phyloP scores from a whole-genome alignment of 2,113 vertebrate species.

The Steatornis caripensis region DNA sequence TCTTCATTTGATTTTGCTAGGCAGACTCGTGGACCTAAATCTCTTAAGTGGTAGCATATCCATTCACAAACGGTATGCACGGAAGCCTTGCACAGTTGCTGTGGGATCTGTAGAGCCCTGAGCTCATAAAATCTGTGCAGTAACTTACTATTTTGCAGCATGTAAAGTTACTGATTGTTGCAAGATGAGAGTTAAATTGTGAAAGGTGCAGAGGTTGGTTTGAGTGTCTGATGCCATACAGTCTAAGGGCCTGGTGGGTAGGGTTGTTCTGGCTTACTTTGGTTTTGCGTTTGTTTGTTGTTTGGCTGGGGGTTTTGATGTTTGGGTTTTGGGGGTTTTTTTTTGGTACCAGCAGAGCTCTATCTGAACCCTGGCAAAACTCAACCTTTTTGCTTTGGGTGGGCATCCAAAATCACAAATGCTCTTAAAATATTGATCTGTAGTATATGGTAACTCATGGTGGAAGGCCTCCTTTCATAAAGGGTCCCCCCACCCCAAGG shows the following conservation, averaged over 20 bases:
- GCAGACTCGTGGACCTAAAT: accelerated
- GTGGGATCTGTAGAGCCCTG: not conserved
- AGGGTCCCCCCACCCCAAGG: too few species aligned
- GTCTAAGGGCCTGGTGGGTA: not conserved
- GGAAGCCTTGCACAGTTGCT: not conserved
- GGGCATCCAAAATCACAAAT: not conserved
- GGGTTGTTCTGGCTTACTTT: not conserved
- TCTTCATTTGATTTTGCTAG: not conserved
- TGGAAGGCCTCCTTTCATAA: not conserved
- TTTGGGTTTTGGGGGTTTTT: not conserved
- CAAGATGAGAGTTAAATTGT: not conserved
- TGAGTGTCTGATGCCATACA: not conserved
- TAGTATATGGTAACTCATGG: not conserved
- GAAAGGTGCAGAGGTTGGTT: not conserved
- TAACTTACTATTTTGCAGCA: not conserved
- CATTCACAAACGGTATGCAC: accelerated
- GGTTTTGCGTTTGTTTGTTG: not conserved
- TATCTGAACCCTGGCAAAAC: not conserved
- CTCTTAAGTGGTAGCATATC: not conserved
- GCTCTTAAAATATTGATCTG: not conserved
- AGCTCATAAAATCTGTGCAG: not conserved
- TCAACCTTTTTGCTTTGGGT: not conserved
- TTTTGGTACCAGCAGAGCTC: not conserved
- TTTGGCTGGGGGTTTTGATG: not conserved
- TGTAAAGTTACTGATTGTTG: not conserved